phyloP scores from a whole-genome alignment of 2,888 invertebrate species.

The Dione vanillae region DNA sequence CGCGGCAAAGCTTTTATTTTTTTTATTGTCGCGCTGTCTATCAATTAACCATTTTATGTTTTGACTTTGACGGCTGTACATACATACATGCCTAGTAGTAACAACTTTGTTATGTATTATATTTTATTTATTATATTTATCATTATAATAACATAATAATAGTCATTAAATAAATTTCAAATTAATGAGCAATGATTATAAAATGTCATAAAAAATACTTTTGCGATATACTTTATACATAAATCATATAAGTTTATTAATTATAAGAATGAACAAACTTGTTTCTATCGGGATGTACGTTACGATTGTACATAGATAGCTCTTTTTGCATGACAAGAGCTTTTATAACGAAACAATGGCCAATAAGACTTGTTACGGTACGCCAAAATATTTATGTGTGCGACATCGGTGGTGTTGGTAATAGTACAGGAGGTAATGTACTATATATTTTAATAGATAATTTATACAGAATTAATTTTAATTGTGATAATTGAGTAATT shows the following conservation, averaged over 20 bases:
- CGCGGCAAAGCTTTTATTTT: slow-evolving; percentile 4
- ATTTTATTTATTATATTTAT: no score
- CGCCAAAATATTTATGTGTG: slow-evolving; percentile 8
- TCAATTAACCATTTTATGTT: background rate
- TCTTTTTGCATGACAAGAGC: slow-evolving; percentile 3
- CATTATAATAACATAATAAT: no score
- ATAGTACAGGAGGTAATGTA: no score
- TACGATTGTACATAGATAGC: slow-evolving; percentile 7
- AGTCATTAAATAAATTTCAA: no score
- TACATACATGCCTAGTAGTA: background rate
- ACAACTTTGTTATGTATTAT: background rate
- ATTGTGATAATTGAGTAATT: no score
- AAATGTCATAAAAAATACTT: no score
- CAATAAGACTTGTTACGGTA: slow-evolving; percentile 9
- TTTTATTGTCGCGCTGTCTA: background rate
- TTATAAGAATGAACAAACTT: background rate
- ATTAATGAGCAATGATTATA: no score
- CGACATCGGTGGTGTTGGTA: background rate
- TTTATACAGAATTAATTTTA: no score
- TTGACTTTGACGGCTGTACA: background rate
- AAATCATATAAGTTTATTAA: no score
- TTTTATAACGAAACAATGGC: slow-evolving; percentile 14
- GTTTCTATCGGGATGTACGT: background rate
- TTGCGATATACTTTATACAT: no score
- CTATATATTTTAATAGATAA: no score